phyloP scores from a whole-genome alignment of 2,888 invertebrate genomes.

The Linnaemya tessellans region DNA sequence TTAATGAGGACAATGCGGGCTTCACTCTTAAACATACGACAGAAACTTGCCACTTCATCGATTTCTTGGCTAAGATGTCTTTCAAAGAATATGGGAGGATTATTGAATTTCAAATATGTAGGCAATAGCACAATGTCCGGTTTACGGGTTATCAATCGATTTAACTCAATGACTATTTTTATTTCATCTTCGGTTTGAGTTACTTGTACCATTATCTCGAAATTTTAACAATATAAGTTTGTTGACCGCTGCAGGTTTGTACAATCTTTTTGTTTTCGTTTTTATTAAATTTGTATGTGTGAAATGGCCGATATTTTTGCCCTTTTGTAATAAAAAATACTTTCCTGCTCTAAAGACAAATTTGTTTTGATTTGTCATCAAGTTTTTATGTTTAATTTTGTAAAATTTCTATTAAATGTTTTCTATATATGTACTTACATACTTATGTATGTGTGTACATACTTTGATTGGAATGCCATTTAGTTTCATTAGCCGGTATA shows the following conservation, averaged over 20 bases:
- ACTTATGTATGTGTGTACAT: background rate
- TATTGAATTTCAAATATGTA: conserved; percentile 81
- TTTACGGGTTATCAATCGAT: conserved; percentile 79
- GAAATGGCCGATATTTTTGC: background rate
- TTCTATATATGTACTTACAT: background rate
- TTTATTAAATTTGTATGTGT: background rate
- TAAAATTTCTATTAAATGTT: background rate
- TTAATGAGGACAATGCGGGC: conserved; percentile 81
- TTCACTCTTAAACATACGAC: conserved; percentile 81
- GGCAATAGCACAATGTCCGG: conserved; percentile 82
- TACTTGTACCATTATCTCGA: conserved; percentile 80
- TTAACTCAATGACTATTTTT: conserved; percentile 81
- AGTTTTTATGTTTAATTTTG: background rate
- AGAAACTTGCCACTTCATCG: conserved; percentile 81
- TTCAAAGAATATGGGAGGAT: conserved; percentile 82
- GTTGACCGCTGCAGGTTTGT: conserved; percentile 41
- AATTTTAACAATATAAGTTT: conserved; percentile 34
- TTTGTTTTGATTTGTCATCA: conserved; percentile 34
- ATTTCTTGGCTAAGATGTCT: conserved; percentile 81
- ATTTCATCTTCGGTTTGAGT: conserved; percentile 82
- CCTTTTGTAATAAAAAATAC: conserved; percentile 6
- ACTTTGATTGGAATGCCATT: conserved; percentile 35
- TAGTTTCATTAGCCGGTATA: conserved; percentile 28
- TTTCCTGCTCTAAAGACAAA: conserved; percentile 37
- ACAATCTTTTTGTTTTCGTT: conserved; percentile 1